These are phyloP conservation scores for Drosophila lacertosa DNA, from an alignment of 1,140 invertebrate species.

Conservation along the genomic window DNA sequence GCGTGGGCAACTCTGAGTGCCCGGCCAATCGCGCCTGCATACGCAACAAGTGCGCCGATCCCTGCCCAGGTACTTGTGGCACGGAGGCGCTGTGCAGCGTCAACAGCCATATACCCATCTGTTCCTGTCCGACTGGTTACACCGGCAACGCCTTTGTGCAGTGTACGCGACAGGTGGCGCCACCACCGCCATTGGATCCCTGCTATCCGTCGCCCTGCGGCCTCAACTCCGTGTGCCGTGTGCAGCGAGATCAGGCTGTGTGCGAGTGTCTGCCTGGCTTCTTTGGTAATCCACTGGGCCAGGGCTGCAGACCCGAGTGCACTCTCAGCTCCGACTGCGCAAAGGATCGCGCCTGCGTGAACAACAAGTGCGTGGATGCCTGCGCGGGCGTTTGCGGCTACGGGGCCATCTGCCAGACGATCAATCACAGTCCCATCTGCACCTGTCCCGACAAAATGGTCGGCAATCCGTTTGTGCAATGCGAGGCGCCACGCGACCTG, in stretches of 20 bases:
- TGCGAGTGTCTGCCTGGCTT: conserved; percentile 90
- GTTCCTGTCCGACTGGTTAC: conserved; percentile 86
- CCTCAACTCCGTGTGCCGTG: conserved; percentile 88
- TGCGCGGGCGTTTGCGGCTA: conserved; percentile 89
- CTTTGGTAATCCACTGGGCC: conserved; percentile 91
- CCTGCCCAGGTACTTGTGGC: conserved; percentile 86
- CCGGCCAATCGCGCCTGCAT: conserved; percentile 85
- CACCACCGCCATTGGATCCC: conserved; percentile 85
- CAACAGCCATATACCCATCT: conserved; percentile 88
- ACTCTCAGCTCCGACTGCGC: conserved; percentile 92
- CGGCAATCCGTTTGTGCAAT: conserved; percentile 93
- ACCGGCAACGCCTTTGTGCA: conserved; percentile 90
- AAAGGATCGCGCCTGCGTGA: conserved; percentile 90
- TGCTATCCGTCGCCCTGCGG: conserved; percentile 91
- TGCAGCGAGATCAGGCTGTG: conserved; percentile 86
- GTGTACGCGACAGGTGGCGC: conserved; percentile 63
- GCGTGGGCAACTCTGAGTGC: conserved; percentile 86
- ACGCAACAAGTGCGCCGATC: conserved; percentile 87
- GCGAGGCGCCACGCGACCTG: conserved; percentile 83
- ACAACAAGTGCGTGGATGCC: conserved; percentile 92
- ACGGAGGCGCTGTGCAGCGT: conserved; percentile 87
- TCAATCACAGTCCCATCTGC: conserved; percentile 92
- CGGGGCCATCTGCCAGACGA: conserved; percentile 87
- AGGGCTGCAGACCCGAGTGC: conserved; percentile 90
- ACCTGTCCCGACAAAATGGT: conserved; percentile 86